Base-by-base conservation (phyloP, 2,888 invertebrate genomes). In the Hyposoter didymator region DNA sequence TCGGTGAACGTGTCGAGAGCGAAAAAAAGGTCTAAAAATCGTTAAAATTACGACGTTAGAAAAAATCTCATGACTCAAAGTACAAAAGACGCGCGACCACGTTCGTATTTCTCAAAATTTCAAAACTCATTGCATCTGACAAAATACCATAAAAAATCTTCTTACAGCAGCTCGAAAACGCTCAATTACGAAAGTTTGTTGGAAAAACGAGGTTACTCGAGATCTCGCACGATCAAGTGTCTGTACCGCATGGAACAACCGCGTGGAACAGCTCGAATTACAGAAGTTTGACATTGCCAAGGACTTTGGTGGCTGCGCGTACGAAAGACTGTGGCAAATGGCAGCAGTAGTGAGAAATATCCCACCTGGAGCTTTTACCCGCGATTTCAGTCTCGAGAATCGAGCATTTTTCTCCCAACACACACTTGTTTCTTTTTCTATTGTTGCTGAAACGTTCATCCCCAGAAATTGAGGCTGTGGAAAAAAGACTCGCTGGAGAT, bases 41-140 rank as follows among this genome's bases (percentile, higher is more conserved):
- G 76, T 85, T 45, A n/a, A 79, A 85, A 82, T 85, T 82, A 82
- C 82, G 79, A 75, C 55, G 79, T 85, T 32, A 67, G 70, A 64
- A 52, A 19, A 19, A 70, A 82, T 7, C 66, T 52, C 35, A 82
- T 78, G 47, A 64, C 39, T 10, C 39, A n/a, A 55, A 55, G 19
- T 7, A 6, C 19, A 49, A 52, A n/a, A 52, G 19, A 17, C n/a
- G 3, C n/a, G 17, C n/a, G 5, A 19, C 19, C 1, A 52, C 19
- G 52, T 17, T 52, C 19, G 2, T 8, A 52, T 19, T 8, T 19
- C 19, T 6, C 1, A 19, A 52, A 19, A 6, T 52, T 19, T 52
- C 3, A 5, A 5, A 2, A 49, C 49, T n/a, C n/a, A n/a, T n/a
- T 49, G 49, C 52, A 19, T 35, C 32, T 8, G 35, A 39, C 19